Percentiles rank a stretch among this genome's conserved stretches.
Conservation (phyloP, 2,113 vertebrate genomes). For the Colaptes auratus region DNA sequence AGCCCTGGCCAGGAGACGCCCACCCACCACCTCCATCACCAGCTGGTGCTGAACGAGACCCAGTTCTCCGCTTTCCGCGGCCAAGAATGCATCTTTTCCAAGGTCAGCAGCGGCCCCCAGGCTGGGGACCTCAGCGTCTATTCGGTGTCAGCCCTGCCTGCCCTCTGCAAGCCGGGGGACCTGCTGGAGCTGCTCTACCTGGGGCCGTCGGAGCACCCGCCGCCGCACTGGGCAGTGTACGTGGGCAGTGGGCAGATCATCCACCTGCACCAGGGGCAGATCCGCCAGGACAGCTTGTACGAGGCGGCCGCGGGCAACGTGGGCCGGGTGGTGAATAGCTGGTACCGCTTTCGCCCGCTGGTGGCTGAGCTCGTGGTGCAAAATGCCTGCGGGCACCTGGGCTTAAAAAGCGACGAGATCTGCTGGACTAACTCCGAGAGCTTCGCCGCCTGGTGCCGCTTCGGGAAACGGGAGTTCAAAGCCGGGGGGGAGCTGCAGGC, state of each 20-base stretch:
- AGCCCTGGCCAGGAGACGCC: conserved; percentile 73
- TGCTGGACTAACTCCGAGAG: conserved; percentile 99
- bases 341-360: conserved; percentile 96
- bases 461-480: conserved; percentile 98
- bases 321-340: conserved; percentile 95
- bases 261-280: conserved; percentile 95
- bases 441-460: conserved; percentile 99
- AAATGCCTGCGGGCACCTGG: conserved; percentile 95
- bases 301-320: conserved; percentile 88
- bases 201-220: conserved; percentile 81
- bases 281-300: conserved; percentile 95
- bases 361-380: conserved; percentile 95
- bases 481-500: conserved; percentile 91
- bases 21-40: conserved; percentile 73
- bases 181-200: conserved; percentile 91
- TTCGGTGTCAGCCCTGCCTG: conserved; percentile 88
- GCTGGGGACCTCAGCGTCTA: conserved; percentile 92
- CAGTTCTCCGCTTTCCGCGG: conserved; percentile 96
- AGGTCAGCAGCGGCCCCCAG: conserved; percentile 88
- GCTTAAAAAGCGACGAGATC: conserved; percentile 91
- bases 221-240: conserved; percentile 96
- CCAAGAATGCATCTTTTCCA: conserved; percentile 99
- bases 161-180: conserved; percentile 95
- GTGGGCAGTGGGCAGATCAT: conserved; percentile 92
- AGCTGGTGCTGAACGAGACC: conserved; percentile 88